Percentiles rank a stretch among this genome's conserved stretches.
Conservation (phyloP, 2,888 invertebrate species). For the Agrilus mali region DNA sequence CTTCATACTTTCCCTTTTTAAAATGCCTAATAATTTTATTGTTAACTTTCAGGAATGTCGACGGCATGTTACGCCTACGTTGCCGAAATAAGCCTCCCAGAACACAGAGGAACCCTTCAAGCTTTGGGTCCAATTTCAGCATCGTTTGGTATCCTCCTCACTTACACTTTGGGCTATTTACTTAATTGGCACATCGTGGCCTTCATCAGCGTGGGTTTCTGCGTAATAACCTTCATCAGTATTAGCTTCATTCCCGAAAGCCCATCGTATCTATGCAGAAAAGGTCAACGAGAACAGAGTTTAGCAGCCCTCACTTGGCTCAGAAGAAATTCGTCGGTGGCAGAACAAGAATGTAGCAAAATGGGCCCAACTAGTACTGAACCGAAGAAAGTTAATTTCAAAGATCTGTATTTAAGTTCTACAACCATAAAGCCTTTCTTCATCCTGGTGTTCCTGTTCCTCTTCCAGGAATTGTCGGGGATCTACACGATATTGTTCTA, state of each 20-base stretch:
- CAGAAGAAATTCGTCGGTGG: constrained; percentile 45
- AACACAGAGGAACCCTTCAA: constrained; percentile 54
- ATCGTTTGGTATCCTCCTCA: constrained; percentile 57
- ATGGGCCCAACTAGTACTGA: constrained; percentile 34
- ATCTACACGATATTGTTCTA: constrained; percentile 63
- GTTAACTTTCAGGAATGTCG: constrained; percentile 46
- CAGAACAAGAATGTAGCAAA: constrained; percentile 51
- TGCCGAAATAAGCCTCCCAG: constrained; percentile 54
- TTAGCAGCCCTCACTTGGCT: constrained; percentile 52
- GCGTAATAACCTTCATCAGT: constrained; percentile 41
- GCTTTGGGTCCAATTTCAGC: constrained; percentile 58
- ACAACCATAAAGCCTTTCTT: constrained; percentile 55
- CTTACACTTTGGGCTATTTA: constrained; percentile 54
- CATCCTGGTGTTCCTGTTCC: constrained; percentile 51
- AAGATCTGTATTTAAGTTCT: constrained; percentile 32
- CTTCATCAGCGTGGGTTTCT: constrained; percentile 47
- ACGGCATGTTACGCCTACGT: constrained; percentile 57
- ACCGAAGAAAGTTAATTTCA: constrained; percentile 18
- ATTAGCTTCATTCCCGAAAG: constrained; percentile 57
- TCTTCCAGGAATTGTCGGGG: constrained; percentile 59
- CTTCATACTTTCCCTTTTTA: too few species aligned
- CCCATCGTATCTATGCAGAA: constrained; percentile 51
- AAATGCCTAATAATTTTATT: not conserved
- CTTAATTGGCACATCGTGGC: constrained; percentile 55
- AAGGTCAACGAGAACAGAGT: constrained; percentile 46